Evolutionary conservation across 2,888 invertebrate species (phyloP).

Genomic region (Tipula helvola): DNA sequence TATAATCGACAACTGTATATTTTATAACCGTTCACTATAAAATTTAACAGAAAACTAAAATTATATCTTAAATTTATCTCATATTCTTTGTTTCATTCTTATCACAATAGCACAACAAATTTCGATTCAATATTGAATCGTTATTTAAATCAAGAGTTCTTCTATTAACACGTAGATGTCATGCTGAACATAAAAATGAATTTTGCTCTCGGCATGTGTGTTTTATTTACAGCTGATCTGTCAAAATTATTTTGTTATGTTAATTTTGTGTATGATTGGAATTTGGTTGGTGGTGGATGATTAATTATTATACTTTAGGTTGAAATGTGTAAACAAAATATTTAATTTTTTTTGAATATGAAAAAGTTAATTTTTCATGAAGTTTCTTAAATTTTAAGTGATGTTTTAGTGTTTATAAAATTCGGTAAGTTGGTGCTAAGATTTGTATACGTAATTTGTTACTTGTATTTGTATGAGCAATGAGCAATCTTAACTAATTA

Average conservation of each 20-base stretch:
- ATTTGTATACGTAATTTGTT: no score
- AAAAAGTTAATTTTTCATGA: not conserved
- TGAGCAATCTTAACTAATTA: no score
- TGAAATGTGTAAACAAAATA: not conserved
- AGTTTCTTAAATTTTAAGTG: not conserved
- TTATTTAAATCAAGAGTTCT: not conserved
- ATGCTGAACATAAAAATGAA: not conserved
- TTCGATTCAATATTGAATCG: not conserved
- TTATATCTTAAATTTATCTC: not conserved
- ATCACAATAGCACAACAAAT: not conserved
- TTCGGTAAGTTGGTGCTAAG: not conserved
- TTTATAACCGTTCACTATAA: not conserved
- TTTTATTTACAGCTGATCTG: not conserved
- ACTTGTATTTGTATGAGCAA: no score
- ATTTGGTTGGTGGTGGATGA: not conserved
- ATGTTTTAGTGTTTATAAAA: not conserved
- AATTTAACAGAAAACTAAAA: not conserved
- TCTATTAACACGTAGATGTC: not conserved
- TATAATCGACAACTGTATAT: not conserved
- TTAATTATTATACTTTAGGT: not conserved
- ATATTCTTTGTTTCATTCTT: not conserved
- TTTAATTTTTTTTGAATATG: not conserved
- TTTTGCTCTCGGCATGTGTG: not conserved
- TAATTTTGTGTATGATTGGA: not conserved
- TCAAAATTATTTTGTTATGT: not conserved